These are phyloP conservation scores for Cyanoderma ruficeps DNA, from an alignment of 2,113 vertebrate species.

Conservation along the genomic window DNA sequence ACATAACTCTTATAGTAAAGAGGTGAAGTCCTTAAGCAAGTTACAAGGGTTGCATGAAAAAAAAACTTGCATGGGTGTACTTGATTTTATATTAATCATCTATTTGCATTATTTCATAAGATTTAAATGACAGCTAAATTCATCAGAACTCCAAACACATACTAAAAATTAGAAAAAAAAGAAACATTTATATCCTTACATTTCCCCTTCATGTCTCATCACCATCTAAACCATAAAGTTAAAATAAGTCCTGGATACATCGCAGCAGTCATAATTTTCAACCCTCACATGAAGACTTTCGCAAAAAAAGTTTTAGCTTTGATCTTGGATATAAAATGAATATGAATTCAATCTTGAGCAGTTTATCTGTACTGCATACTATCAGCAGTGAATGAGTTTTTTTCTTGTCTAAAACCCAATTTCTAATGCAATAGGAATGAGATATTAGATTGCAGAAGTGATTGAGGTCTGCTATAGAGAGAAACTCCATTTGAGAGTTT, in stretches of 20 bases:
- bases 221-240: not conserved
- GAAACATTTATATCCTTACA: not conserved
- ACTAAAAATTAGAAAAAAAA: not conserved
- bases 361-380: not conserved
- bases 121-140: not conserved
- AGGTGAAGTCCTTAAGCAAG: not conserved
- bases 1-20: not conserved
- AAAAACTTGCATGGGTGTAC: accelerated
- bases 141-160: not conserved
- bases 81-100: not conserved
- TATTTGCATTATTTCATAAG: not conserved
- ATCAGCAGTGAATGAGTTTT: not conserved
- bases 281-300: not conserved
- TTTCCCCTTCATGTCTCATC: not conserved
- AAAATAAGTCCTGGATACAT: not conserved
- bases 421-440: not conserved
- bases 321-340: not conserved
- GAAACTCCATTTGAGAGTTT: not conserved
- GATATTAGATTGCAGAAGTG: not conserved
- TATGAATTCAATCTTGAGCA: not conserved
- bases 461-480: not conserved
- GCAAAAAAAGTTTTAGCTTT: not conserved
- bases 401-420: not conserved
- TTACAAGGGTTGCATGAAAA: not conserved
- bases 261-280: not conserved